Conservation (phyloP, 2,888 invertebrate genomes). For the Selenia dentaria region DNA sequence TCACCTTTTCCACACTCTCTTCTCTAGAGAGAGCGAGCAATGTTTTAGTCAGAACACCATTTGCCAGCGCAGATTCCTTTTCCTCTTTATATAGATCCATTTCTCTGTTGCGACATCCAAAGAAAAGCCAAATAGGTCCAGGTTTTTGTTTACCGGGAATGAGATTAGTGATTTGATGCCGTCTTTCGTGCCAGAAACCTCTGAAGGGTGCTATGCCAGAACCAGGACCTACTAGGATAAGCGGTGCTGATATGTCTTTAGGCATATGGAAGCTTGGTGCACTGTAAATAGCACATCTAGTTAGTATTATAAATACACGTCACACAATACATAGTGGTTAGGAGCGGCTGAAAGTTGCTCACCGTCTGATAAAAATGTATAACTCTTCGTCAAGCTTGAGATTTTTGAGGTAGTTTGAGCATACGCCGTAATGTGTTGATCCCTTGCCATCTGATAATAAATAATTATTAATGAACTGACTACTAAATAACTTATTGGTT, state of each 20-base stretch:
- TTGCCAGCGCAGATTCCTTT: constrained; percentile 87
- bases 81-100: constrained; percentile 94
- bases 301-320: constrained; percentile 11
- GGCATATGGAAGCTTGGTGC: constrained; percentile 95
- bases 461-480: no score
- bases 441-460: constrained; percentile 90
- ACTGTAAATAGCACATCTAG: constrained; percentile 74
- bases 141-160: constrained; percentile 39
- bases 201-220: constrained; percentile 98
- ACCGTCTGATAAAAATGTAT: constrained; percentile 92
- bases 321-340: background rate
- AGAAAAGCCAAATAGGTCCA: constrained; percentile 90
- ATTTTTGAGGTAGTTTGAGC: constrained; percentile 94
- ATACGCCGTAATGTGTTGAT: constrained; percentile 94
- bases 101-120: constrained; percentile 92
- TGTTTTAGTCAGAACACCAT: constrained; percentile 88
- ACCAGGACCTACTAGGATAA: constrained; percentile 95
- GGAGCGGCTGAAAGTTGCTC: constrained; percentile 37
- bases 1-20: constrained; percentile 89
- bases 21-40: constrained; percentile 94
- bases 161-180: constrained; percentile 50
- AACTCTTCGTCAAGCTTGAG: constrained; percentile 87
- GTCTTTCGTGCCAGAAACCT: constrained; percentile 95
- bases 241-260: constrained; percentile 88
- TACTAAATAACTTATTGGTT: no score